Conservation (phyloP, 2,797 vertebrate genomes). For the Xenops minutus region DNA sequence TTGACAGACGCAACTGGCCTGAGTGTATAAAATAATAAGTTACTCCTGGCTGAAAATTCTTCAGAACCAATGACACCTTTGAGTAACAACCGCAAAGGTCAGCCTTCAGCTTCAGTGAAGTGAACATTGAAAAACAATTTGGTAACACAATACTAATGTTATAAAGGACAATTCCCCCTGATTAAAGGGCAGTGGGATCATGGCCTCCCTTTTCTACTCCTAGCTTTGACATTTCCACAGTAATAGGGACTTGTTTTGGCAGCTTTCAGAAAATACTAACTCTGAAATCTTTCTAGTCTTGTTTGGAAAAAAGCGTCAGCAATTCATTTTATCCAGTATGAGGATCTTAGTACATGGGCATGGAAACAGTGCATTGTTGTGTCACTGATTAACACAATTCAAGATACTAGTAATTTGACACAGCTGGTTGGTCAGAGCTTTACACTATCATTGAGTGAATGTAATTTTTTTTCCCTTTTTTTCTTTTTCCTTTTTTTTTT, state of each 20-base stretch:
- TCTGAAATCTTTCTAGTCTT: not conserved
- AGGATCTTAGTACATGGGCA: not conserved
- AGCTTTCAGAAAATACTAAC: not conserved
- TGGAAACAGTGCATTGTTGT: not conserved
- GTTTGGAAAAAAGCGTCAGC: not conserved
- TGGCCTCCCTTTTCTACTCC: not conserved
- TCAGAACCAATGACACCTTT: not conserved
- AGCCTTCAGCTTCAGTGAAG: constrained; percentile 31
- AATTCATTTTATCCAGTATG: not conserved
- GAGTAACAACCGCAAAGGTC: constrained; percentile 40
- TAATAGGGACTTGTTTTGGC: not conserved
- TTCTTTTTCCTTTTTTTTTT: no score
- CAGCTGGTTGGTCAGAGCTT: not conserved
- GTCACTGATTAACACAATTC: not conserved
- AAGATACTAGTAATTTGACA: not conserved
- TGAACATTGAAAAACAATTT: constrained; percentile 13
- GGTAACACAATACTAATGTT: not conserved
- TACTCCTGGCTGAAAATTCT: not conserved
- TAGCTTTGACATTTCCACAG: constrained; percentile 6
- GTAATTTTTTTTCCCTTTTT: not conserved
- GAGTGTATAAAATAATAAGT: not conserved
- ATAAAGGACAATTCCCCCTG: not conserved
- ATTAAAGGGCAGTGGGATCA: constrained; percentile 48
- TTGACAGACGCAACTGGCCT: not conserved
- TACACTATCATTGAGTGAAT: not conserved